Conservation (phyloP, 92 coral and sea anemone genomes). For the Plumapathes pennacea region DNA sequence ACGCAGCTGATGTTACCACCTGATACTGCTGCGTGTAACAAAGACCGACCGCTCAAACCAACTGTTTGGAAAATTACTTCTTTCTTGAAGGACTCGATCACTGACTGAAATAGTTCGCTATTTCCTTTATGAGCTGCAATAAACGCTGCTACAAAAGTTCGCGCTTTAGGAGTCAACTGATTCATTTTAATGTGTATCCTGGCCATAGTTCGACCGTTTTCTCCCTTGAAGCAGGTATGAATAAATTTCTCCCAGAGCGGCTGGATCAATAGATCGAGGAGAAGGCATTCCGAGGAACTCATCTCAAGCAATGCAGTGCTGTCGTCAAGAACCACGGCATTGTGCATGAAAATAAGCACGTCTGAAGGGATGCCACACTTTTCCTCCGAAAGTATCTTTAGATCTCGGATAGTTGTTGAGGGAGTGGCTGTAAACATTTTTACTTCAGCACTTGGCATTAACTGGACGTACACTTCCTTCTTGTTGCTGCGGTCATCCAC, state of each 20-base stretch:
- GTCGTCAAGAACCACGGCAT: too few species aligned
- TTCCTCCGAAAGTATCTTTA: too few species aligned
- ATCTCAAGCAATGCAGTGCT: too few species aligned
- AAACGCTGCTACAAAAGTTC: constrained; percentile 56
- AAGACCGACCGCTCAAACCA: constrained; percentile 45
- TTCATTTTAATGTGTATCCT: constrained; percentile 51
- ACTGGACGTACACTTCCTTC: too few species aligned
- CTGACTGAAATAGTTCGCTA: constrained; percentile 20
- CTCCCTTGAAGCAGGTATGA: constrained; percentile 41
- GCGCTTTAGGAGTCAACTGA: constrained; percentile 45
- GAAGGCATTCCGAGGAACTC: too few species aligned
- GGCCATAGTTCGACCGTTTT: constrained; percentile 42
- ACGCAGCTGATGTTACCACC: constrained; percentile 57
- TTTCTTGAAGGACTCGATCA: constrained; percentile 27
- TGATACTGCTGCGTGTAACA: constrained; percentile 53
- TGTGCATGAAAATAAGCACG: too few species aligned
- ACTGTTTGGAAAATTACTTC: constrained; percentile 24
- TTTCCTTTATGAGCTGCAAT: constrained; percentile 57
- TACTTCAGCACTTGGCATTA: constrained; percentile 14
- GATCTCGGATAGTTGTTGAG: too few species aligned
- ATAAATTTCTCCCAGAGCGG: constrained; percentile 53
- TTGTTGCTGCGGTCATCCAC: too few species aligned
- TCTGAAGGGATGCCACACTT: too few species aligned
- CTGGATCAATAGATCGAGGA: too few species aligned
- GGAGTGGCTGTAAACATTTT: constrained; percentile 4